Percentiles rank a stretch among this genome's conserved stretches.
These are phyloP conservation scores for Ferrisia virgata DNA, from an alignment of 2,888 invertebrate genomes.

Conservation along the genomic window DNA sequence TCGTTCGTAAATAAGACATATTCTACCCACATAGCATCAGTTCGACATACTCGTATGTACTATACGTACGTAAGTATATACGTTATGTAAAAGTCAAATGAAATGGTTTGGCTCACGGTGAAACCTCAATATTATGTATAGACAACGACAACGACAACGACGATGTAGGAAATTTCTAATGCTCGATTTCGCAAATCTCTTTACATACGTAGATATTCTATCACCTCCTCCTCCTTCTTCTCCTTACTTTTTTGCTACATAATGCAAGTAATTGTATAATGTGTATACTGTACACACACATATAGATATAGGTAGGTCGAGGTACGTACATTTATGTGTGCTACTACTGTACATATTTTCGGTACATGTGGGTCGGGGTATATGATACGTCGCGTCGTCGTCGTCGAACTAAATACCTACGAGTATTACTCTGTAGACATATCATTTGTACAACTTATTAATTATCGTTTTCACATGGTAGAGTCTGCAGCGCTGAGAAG, in stretches of 20 bases:
- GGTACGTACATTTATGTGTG: background rate
- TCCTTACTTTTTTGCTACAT: background rate
- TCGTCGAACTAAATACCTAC: too few relatives aligned
- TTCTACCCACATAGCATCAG: background rate
- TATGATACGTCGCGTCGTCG: too few relatives aligned
- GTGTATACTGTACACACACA: background rate
- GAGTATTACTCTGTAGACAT: too few relatives aligned
- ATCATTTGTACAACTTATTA: too few relatives aligned
- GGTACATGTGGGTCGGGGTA: too few relatives aligned
- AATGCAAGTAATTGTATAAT: background rate
- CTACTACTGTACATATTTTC: background rate
- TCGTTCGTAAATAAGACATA: background rate
- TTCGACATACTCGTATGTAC: background rate
- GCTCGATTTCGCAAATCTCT: conserved; percentile 7
- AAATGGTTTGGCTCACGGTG: background rate
- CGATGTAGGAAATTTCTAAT: background rate
- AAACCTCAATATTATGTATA: background rate
- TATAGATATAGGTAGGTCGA: background rate
- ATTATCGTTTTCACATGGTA: too few relatives aligned
- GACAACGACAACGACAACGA: too few relatives aligned
- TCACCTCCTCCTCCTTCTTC: background rate
- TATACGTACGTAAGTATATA: too few relatives aligned
- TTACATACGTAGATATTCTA: background rate
- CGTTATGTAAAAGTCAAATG: background rate
- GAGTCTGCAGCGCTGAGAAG: too few relatives aligned